phyloP scores from a whole-genome alignment of 1,140 invertebrate species.

The Elysia chlorotica region DNA sequence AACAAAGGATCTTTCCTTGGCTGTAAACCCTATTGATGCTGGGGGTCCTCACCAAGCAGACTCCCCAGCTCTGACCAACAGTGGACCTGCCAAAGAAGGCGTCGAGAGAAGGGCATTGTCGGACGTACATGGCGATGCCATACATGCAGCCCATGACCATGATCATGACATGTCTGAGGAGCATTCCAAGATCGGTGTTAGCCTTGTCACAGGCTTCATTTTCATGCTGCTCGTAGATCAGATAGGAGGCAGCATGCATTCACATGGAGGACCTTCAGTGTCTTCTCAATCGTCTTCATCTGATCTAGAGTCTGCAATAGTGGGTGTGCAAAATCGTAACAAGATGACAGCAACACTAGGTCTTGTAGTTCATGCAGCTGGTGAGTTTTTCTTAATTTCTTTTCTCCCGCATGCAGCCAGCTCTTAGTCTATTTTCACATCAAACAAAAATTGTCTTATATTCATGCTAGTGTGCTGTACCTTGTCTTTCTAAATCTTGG shows the following conservation, averaged over 20 bases:
- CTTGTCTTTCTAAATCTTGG: not conserved
- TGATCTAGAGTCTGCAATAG: constrained; percentile 31
- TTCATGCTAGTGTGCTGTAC: too few relatives aligned
- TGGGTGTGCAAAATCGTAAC: constrained; percentile 66
- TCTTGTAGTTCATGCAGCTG: constrained; percentile 94
- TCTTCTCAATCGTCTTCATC: constrained; percentile 30
- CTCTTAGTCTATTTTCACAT: too few relatives aligned
- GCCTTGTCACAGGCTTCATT: constrained; percentile 86
- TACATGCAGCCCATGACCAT: too few relatives aligned
- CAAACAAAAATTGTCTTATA: too few relatives aligned
- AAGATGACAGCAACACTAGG: constrained; percentile 92
- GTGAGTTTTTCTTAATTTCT: too few relatives aligned
- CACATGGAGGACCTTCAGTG: too few relatives aligned
- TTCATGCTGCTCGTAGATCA: constrained; percentile 98
- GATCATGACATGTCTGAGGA: constrained; percentile 35
- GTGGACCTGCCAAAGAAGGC: not conserved
- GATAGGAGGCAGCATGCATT: constrained; percentile 61
- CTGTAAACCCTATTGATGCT: too few relatives aligned
- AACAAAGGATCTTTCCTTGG: too few relatives aligned
- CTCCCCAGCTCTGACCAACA: not conserved
- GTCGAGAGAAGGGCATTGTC: too few relatives aligned
- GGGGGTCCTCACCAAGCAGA: too few relatives aligned
- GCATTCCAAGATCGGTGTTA: constrained; percentile 70
- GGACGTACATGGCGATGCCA: too few relatives aligned
- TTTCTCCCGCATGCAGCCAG: too few relatives aligned